Conservation (phyloP, 2,888 invertebrate species). For the Galerucella nymphaeae region DNA sequence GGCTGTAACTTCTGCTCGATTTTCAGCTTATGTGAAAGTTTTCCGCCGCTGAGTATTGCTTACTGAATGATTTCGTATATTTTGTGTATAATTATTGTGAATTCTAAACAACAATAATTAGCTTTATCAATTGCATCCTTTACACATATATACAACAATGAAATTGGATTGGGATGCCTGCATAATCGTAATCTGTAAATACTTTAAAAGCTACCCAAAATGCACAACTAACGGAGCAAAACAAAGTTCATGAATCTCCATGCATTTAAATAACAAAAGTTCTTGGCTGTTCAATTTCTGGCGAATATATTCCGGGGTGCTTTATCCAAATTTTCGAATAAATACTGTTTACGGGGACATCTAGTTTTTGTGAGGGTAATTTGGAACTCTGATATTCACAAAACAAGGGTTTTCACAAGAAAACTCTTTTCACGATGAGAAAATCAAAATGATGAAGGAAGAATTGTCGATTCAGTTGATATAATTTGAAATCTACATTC, state of each 20-base stretch:
- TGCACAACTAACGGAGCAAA: neutral
- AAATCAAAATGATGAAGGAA: no score
- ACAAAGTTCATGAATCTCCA: constrained; percentile 7
- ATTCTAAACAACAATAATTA: neutral
- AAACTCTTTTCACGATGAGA: no score
- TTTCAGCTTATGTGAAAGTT: neutral
- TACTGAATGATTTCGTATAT: neutral
- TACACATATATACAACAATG: neutral
- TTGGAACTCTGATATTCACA: no score
- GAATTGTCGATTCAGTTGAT: no score
- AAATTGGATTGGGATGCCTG: neutral
- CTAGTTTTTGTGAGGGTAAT: neutral
- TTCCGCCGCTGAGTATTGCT: neutral
- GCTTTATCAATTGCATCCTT: neutral
- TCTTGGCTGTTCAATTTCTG: neutral
- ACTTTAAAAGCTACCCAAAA: neutral
- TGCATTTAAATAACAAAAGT: neutral
- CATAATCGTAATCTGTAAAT: neutral
- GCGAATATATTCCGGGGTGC: neutral
- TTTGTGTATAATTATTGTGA: neutral
- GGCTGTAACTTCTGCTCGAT: neutral
- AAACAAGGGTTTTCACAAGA: no score
- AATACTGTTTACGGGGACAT: neutral
- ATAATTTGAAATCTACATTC: no score
- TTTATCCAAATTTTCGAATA: neutral